Evolutionary conservation across 2,113 vertebrate species (phyloP).

Genomic region (Ceyx cyanopectus): DNA sequence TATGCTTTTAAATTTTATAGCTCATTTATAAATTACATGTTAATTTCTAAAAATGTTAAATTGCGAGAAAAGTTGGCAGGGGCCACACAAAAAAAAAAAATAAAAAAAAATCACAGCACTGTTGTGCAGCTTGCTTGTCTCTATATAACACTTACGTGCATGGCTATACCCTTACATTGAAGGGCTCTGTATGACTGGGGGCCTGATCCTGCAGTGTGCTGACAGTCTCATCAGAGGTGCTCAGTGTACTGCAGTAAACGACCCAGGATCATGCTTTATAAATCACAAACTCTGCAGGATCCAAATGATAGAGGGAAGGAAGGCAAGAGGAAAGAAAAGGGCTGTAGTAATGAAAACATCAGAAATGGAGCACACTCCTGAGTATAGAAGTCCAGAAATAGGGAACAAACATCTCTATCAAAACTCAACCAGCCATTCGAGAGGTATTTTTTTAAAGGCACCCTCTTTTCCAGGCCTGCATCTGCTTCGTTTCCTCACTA

Average conservation of each 20-base stretch:
- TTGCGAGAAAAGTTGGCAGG: constrained; percentile 37
- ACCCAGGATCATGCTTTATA: not conserved
- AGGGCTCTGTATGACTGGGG: not conserved
- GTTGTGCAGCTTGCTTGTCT: not conserved
- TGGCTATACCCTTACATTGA: not conserved
- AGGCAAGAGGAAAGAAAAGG: not conserved
- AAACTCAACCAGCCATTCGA: constrained; percentile 26
- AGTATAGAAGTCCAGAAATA: constrained; percentile 55
- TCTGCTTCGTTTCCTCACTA: constrained; percentile 8
- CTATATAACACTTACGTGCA: not conserved
- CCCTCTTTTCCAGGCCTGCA: not conserved
- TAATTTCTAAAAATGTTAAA: constrained; percentile 68
- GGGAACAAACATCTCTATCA: constrained; percentile 35
- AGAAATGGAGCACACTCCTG: constrained; percentile 4
- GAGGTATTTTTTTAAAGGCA: constrained; percentile 4
- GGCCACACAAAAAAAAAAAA: constrained; percentile 28
- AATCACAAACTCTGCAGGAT: constrained; percentile 1
- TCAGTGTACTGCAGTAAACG: not conserved
- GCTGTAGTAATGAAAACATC: constrained; percentile 38
- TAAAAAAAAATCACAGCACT: not conserved
- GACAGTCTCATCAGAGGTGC: not conserved
- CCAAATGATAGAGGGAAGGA: not conserved
- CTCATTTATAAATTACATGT: constrained; percentile 62
- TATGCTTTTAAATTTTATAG: constrained; percentile 57
- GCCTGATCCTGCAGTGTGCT: not conserved